Percentiles rank a stretch among this genome's conserved stretches.
Conservation (phyloP, 2,797 vertebrate species). For the Phoeniculus purpureus region DNA sequence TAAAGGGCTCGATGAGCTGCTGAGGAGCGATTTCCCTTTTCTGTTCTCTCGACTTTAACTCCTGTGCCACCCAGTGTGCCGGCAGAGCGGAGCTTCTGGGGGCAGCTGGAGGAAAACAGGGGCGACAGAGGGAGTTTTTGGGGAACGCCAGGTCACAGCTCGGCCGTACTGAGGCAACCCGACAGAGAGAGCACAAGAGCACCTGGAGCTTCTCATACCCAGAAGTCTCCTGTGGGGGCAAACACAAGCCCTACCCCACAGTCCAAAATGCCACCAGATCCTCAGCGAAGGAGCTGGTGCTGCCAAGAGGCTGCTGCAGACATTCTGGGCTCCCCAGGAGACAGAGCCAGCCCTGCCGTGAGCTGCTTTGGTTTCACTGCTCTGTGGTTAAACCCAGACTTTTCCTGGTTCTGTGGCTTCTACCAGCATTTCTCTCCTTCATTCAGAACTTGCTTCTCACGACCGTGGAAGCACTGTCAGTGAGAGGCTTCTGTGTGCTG, state of each 20-base stretch:
- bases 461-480: not conserved
- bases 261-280: not conserved
- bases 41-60: not conserved
- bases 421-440: not conserved
- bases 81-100: not conserved
- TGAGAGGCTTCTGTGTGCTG: not conserved
- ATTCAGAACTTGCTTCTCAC: not conserved
- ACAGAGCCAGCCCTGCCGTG: not conserved
- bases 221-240: not conserved
- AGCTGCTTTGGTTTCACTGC: not conserved
- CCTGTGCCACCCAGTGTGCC: not conserved
- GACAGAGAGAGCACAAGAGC: not conserved
- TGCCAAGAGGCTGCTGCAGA: not conserved
- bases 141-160: not conserved
- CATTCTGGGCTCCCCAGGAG: rapidly evolving
- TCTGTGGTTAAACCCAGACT: not conserved
- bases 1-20: not conserved
- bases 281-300: not conserved
- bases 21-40: not conserved
- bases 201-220: not conserved
- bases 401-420: not conserved
- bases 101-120: not conserved
- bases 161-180: not conserved
- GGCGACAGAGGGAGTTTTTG: not conserved
- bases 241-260: not conserved